phyloP scores from a whole-genome alignment of 2,113 vertebrate genomes.

The Plotosus lineatus region DNA sequence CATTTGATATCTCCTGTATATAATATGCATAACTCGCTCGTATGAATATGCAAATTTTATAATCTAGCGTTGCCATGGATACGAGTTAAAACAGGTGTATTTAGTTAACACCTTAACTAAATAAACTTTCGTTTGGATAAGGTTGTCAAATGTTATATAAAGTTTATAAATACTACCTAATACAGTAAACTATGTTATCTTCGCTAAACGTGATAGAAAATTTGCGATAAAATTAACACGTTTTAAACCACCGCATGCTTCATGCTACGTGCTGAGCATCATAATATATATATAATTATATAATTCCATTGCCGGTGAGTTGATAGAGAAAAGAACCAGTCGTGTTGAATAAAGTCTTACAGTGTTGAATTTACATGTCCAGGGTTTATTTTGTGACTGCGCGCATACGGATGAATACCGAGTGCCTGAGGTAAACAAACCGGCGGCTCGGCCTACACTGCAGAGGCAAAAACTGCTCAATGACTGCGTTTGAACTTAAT shows the following conservation, averaged over 20 bases:
- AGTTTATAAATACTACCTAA: neutral
- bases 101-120: neutral
- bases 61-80: neutral
- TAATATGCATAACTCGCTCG: no score
- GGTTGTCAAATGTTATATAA: neutral
- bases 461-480: neutral
- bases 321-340: neutral
- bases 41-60: neutral
- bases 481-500: neutral
- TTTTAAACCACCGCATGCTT: neutral
- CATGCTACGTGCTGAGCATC: neutral
- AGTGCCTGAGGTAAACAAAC: conserved; percentile 27
- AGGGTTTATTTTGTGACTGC: neutral
- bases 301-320: no score
- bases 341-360: neutral
- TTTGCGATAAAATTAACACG: neutral
- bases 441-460: neutral
- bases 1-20: no score
- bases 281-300: neutral
- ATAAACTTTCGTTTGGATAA: neutral
- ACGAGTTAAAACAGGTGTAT: neutral
- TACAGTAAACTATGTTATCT: neutral
- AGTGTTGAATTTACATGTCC: no score
- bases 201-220: neutral
- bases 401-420: neutral